These are phyloP conservation scores for Pseudomyrmex flavicornis DNA, from an alignment of 1,140 invertebrate species.

Conservation along the genomic window DNA sequence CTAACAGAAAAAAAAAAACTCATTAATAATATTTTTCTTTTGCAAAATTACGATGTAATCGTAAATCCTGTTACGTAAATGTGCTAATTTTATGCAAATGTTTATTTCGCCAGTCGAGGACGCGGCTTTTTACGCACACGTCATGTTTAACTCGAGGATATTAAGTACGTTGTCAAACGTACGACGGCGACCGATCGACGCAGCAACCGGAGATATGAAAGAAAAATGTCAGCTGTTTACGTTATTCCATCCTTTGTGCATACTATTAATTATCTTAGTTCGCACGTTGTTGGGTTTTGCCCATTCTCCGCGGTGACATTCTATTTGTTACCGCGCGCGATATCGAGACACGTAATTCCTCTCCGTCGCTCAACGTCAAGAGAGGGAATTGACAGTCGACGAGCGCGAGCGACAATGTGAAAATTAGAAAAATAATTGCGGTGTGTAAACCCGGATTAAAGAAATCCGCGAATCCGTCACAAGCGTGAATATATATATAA, in stretches of 20 bases:
- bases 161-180: neutral
- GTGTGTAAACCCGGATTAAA: neutral
- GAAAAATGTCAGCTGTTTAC: neutral
- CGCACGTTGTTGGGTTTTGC: neutral
- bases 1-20: no score
- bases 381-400: conserved; percentile 1
- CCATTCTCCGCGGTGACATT: neutral
- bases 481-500: conserved; percentile 5
- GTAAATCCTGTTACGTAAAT: neutral
- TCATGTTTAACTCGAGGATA: conserved; percentile 10
- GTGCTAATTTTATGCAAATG: conserved; percentile 45
- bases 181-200: neutral
- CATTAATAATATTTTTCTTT: no score
- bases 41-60: neutral
- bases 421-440: conserved; percentile 51
- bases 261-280: conserved; percentile 42
- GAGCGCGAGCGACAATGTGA: conserved; percentile 11
- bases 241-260: conserved; percentile 12
- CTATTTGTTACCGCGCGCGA: conserved; percentile 10
- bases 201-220: neutral
- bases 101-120: neutral
- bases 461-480: neutral
- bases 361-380: neutral
- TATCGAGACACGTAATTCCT: conserved; percentile 17
- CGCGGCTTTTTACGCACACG: neutral